Conservation (phyloP, 1,140 invertebrate species). For the Pseudomyrmex gracilis region DNA sequence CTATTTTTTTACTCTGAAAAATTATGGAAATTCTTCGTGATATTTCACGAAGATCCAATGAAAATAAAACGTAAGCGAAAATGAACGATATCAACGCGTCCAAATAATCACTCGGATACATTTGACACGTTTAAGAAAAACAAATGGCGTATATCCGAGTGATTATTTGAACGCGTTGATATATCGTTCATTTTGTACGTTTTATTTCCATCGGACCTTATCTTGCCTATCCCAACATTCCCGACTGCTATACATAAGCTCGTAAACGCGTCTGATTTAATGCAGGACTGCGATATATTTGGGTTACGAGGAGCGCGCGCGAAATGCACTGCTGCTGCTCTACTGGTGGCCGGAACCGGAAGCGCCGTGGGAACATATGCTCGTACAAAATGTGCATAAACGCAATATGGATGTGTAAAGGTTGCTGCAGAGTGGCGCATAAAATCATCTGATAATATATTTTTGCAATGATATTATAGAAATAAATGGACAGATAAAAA, state of each 20-base stretch:
- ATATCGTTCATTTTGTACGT: conserved; percentile 15
- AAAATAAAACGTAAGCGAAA: too few relatives aligned
- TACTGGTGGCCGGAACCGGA: conserved; percentile 18
- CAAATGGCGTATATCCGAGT: not conserved
- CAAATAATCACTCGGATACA: too few relatives aligned
- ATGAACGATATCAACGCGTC: too few relatives aligned
- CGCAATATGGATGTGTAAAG: not conserved
- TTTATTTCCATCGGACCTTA: conserved; percentile 27
- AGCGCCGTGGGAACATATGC: not conserved
- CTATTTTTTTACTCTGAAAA: too few relatives aligned
- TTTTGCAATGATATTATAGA: not conserved
- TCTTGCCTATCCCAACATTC: conserved; percentile 18
- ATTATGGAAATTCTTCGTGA: too few relatives aligned
- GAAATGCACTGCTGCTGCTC: conserved; percentile 23
- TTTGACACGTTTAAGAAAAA: too few relatives aligned
- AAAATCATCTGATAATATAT: conserved; percentile 6
- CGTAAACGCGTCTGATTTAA: conserved; percentile 55
- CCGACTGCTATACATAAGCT: conserved; percentile 15
- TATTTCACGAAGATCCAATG: too few relatives aligned
- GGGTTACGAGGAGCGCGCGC: not conserved
- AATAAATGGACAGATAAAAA: not conserved
- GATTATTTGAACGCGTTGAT: conserved; percentile 21
- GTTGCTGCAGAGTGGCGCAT: not conserved
- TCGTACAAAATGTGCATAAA: conserved; percentile 3
- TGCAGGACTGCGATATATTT: conserved; percentile 43